Percentiles rank a stretch among this genome's conserved stretches.
These are phyloP conservation scores for Tribolium freemani DNA, from an alignment of 2,888 invertebrate species.

Conservation along the genomic window DNA sequence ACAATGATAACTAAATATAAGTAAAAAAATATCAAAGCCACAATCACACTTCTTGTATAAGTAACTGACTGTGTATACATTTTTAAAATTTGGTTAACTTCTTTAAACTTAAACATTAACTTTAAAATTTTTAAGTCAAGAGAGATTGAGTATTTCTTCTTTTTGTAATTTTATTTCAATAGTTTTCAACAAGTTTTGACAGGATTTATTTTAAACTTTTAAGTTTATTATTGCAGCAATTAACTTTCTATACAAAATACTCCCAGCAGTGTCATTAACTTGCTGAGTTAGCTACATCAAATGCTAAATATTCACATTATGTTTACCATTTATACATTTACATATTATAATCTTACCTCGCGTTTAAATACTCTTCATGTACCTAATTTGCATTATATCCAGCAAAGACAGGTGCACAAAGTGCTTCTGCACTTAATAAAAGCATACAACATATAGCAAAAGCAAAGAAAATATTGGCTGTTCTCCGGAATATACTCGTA, in stretches of 20 bases:
- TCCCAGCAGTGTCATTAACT: background rate
- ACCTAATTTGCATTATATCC: background rate
- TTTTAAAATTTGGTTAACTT: too few relatives aligned
- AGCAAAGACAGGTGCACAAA: background rate
- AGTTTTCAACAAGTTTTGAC: background rate
- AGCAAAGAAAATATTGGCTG: background rate
- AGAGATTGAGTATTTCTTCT: too few relatives aligned
- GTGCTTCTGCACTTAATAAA: background rate
- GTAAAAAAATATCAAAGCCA: background rate
- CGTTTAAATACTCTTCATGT: background rate
- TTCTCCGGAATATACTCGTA: too few relatives aligned
- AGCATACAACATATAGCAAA: background rate
- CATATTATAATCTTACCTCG: background rate
- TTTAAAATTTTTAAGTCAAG: too few relatives aligned
- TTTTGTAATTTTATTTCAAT: too few relatives aligned
- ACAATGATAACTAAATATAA: background rate
- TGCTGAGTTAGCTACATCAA: background rate
- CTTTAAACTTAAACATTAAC: too few relatives aligned
- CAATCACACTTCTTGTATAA: too few relatives aligned
- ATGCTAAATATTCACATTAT: background rate
- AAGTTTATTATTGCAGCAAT: background rate
- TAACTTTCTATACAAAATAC: background rate
- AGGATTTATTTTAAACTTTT: background rate
- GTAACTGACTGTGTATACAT: too few relatives aligned
- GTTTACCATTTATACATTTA: background rate